Conservation (phyloP, 1,140 invertebrate genomes). For the Lineus longissimus region DNA sequence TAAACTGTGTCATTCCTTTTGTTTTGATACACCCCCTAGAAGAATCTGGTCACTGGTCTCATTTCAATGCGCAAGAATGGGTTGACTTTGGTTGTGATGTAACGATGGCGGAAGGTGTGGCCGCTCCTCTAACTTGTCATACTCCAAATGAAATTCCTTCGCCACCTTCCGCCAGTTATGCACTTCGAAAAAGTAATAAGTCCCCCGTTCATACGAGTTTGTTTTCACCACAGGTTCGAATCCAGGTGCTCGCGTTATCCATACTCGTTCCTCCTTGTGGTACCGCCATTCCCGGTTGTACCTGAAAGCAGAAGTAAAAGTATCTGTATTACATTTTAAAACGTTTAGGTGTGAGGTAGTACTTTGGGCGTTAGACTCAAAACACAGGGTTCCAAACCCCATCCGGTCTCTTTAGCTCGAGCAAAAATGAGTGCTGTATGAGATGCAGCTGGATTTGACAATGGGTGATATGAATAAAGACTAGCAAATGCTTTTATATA, state of each 20-base stretch:
- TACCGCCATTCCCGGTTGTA: slow-evolving; percentile 98
- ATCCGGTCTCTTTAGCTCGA: too few relatives aligned
- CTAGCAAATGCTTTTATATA: too few relatives aligned
- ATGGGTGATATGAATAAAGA: too few relatives aligned
- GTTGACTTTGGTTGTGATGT: slow-evolving; percentile 34
- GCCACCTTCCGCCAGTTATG: slow-evolving; percentile 88
- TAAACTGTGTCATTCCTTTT: too few relatives aligned
- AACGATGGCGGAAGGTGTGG: slow-evolving; percentile 54
- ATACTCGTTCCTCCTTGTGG: slow-evolving; percentile 97
- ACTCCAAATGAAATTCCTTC: slow-evolving; percentile 95
- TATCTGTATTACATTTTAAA: slow-evolving; percentile 10
- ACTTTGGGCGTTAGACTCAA: too few relatives aligned
- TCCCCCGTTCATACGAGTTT: slow-evolving; percentile 90
- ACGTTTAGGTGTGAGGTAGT: background rate
- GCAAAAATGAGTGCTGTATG: too few relatives aligned
- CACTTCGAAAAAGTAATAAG: slow-evolving; percentile 98
- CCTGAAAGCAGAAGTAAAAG: slow-evolving; percentile 58
- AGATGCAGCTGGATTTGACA: too few relatives aligned
- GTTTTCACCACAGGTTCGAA: slow-evolving; percentile 90
- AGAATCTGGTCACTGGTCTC: too few relatives aligned
- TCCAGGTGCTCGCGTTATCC: slow-evolving; percentile 96
- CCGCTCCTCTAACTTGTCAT: slow-evolving; percentile 91
- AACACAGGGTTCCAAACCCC: too few relatives aligned
- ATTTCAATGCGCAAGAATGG: slow-evolving; percentile 7
- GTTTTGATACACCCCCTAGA: too few relatives aligned